phyloP scores from a whole-genome alignment of 1,140 invertebrate genomes.

The Oreohelix idahoensis region DNA sequence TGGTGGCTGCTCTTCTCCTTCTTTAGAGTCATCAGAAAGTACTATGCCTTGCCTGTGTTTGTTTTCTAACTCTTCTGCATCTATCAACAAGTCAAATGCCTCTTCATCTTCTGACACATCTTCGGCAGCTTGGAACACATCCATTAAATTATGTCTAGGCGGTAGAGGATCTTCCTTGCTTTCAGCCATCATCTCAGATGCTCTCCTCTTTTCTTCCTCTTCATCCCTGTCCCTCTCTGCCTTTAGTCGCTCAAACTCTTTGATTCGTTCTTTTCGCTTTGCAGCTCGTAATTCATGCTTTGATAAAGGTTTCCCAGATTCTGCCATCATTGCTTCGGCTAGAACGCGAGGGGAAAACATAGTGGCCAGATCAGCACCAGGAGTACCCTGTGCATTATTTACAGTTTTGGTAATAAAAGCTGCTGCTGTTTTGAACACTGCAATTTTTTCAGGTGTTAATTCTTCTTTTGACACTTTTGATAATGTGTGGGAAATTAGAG shows the following conservation, averaged over 20 bases:
- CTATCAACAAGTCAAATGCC: conserved; percentile 34
- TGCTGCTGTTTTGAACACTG: conserved; percentile 40
- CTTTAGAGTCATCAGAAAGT: conserved; percentile 15
- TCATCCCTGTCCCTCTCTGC: conserved; percentile 35
- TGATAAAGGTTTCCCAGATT: conserved; percentile 30
- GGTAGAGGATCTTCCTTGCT: conserved; percentile 44
- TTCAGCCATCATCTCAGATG: conserved; percentile 38
- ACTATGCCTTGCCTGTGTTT: conserved; percentile 30
- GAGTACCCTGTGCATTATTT: conserved; percentile 30
- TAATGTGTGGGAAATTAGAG: conserved; percentile 39
- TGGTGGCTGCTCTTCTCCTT: conserved; percentile 25
- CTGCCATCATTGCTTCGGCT: conserved; percentile 44
- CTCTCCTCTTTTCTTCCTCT: conserved; percentile 20
- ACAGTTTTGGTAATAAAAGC: conserved; percentile 42
- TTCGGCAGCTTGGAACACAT: conserved; percentile 44
- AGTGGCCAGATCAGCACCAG: conserved; percentile 35
- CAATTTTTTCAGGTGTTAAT: conserved; percentile 40
- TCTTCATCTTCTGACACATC: conserved; percentile 42
- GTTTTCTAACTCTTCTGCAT: conserved; percentile 39
- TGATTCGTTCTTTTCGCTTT: conserved; percentile 30
- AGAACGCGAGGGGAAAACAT: conserved; percentile 43
- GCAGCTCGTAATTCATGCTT: conserved; percentile 28
- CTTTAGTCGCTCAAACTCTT: conserved; percentile 37
- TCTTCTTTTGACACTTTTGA: conserved; percentile 38
- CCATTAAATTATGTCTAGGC: conserved; percentile 38